Conservation (phyloP, 2,888 invertebrate species). For the Cryptus armator region DNA sequence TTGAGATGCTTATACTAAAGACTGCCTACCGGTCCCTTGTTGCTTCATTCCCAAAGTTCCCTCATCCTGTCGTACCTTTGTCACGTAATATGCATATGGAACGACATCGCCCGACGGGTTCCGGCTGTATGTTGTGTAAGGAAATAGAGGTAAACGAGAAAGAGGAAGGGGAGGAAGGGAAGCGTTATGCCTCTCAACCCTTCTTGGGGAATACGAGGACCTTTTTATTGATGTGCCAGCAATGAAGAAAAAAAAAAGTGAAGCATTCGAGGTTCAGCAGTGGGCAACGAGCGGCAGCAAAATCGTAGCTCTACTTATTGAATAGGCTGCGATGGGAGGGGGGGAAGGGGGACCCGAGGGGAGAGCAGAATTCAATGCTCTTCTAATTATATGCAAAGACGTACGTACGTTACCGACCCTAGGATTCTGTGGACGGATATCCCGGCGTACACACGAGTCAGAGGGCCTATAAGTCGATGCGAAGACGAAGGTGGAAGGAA, state of each 20-base stretch:
- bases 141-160: conserved; percentile 63
- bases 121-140: conserved; percentile 71
- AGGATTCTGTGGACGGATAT: conserved; percentile 64
- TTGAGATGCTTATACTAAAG: neutral
- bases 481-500: conserved; percentile 53
- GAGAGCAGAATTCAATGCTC: conserved; percentile 80
- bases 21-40: conserved; percentile 8
- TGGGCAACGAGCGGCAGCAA: conserved; percentile 35
- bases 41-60: conserved; percentile 30
- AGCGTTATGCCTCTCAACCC: conserved; percentile 62
- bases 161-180: conserved; percentile 42
- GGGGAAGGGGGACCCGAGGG: conserved; percentile 53
- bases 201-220: conserved; percentile 73
- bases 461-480: conserved; percentile 54
- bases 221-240: conserved; percentile 58
- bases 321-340: conserved; percentile 69
- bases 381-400: conserved; percentile 84
- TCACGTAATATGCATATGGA: conserved; percentile 80
- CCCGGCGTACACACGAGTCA: conserved; percentile 51
- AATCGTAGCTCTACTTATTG: conserved; percentile 73
- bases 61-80: conserved; percentile 70
- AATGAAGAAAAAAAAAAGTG: conserved; percentile 32
- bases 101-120: conserved; percentile 72
- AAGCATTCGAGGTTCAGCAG: conserved; percentile 27
- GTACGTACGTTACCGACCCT: conserved; percentile 75